Evolutionary conservation across 2,888 invertebrate species (phyloP).

Genomic region (Ormyrus pomaceus): DNA sequence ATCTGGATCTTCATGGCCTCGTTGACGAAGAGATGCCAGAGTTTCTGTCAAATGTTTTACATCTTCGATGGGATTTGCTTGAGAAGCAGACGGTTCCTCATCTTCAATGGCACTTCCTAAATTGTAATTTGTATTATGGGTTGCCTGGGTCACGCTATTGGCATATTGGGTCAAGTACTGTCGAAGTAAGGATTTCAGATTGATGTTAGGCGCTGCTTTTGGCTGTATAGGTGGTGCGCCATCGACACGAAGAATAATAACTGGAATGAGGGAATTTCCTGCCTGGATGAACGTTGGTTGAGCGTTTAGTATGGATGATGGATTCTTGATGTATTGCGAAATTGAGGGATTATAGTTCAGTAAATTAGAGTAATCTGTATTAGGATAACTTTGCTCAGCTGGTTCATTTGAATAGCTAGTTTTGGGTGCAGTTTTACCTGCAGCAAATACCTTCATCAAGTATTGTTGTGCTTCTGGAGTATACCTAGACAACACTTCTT

Average conservation of each 20-base stretch:
- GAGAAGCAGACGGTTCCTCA: slow-evolving; percentile 1
- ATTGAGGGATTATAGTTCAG: slow-evolving; percentile 73
- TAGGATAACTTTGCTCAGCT: slow-evolving; percentile 55
- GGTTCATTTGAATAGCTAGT: slow-evolving; percentile 53
- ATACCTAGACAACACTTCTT: slow-evolving; percentile 61
- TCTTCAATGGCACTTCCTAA: slow-evolving; percentile 55
- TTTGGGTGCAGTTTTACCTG: slow-evolving; percentile 42
- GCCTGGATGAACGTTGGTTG: slow-evolving; percentile 73
- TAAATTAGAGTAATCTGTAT: slow-evolving; percentile 67
- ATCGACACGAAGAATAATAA: slow-evolving; percentile 72
- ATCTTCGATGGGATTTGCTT: slow-evolving; percentile 65
- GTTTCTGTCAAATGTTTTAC: slow-evolving; percentile 67
- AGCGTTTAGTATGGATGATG: slow-evolving; percentile 71
- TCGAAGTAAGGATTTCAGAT: slow-evolving; percentile 71
- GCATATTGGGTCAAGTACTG: slow-evolving; percentile 72
- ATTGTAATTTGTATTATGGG: slow-evolving; percentile 62
- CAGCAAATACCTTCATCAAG: slow-evolving; percentile 63
- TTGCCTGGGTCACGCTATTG: slow-evolving; percentile 63
- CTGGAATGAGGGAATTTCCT: slow-evolving; percentile 71
- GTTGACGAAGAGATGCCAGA: slow-evolving; percentile 49
- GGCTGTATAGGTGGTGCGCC: slow-evolving; percentile 69
- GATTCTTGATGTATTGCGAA: slow-evolving; percentile 72
- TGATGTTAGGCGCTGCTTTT: slow-evolving; percentile 65
- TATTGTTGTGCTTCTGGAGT: slow-evolving; percentile 63
- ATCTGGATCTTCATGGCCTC: slow-evolving; percentile 44